A percentile compares a stretch with the other conserved stretches of the same genome.
Evolutionary conservation across 2,888 invertebrate genomes (phyloP).

Genomic region (Sphaeridia pumilis): DNA sequence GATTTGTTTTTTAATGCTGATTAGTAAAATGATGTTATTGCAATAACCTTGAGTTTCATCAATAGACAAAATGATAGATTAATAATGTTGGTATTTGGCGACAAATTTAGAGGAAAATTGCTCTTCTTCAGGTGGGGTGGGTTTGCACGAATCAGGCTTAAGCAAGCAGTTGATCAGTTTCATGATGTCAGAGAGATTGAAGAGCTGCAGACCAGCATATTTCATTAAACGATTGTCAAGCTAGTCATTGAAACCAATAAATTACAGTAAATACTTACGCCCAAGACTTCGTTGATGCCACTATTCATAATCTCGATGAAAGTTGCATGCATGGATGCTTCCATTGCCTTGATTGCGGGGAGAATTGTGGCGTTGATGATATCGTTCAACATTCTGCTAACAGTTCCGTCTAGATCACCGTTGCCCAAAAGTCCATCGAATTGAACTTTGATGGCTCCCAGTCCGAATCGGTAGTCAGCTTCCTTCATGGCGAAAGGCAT

Average conservation of each 20-base stretch:
- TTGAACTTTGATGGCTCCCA: not conserved
- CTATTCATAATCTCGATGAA: not conserved
- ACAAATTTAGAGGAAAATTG: no score
- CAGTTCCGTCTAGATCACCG: constrained; percentile 8
- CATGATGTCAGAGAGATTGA: not conserved
- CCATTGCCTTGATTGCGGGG: not conserved
- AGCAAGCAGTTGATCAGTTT: not conserved
- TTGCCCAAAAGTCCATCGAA: constrained; percentile 19
- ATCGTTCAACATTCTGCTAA: constrained; percentile 12
- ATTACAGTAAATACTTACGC: not conserved
- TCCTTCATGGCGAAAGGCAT: not conserved
- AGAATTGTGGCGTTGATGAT: not conserved
- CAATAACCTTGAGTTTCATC: no score
- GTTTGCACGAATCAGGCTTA: no score
- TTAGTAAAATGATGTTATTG: no score
- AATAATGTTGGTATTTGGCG: no score
- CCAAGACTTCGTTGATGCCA: not conserved
- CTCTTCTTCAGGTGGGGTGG: no score
- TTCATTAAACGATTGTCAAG: not conserved
- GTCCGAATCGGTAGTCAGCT: not conserved
- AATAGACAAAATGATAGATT: no score
- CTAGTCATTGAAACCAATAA: not conserved
- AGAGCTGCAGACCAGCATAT: not conserved
- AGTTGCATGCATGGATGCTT: not conserved
- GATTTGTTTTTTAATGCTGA: no score